These are phyloP conservation scores for Galagoides demidoff DNA, from an alignment of 2,797 vertebrate species.

Conservation along the genomic window DNA sequence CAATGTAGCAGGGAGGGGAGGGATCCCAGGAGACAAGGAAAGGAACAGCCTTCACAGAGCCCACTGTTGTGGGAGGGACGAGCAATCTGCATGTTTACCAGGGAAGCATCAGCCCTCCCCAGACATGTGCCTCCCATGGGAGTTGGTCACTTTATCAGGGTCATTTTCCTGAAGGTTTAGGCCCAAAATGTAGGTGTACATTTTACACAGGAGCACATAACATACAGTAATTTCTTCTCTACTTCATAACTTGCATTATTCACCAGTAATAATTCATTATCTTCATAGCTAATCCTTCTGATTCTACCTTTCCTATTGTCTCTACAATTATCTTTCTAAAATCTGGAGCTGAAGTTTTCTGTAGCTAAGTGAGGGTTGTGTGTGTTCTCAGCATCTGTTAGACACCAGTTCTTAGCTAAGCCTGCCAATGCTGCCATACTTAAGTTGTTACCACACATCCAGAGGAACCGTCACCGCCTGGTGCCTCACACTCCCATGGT, in stretches of 20 bases:
- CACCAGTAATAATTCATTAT: background rate
- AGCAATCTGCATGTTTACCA: too few species aligned
- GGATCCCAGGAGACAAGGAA: too few species aligned
- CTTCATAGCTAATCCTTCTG: background rate
- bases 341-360: background rate
- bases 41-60: too few species aligned
- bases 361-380: background rate
- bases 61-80: too few species aligned
- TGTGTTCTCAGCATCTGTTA: rapidly evolving
- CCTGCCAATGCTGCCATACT: background rate
- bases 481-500: background rate
- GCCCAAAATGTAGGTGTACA: too few species aligned
- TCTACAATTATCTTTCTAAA: background rate
- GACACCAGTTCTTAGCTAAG: too few species aligned
- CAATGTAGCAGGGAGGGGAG: too few species aligned
- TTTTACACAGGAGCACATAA: too few species aligned
- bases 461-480: rapidly evolving
- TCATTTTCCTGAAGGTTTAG: too few species aligned
- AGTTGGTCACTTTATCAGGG: too few species aligned
- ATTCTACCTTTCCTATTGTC: background rate
- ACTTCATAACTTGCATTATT: background rate
- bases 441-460: background rate
- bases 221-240: background rate
- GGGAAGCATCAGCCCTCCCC: too few species aligned
- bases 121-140: too few species aligned